These are phyloP conservation scores for Etheostoma perlongum DNA, from an alignment of 2,797 vertebrate genomes.

Conservation along the genomic window DNA sequence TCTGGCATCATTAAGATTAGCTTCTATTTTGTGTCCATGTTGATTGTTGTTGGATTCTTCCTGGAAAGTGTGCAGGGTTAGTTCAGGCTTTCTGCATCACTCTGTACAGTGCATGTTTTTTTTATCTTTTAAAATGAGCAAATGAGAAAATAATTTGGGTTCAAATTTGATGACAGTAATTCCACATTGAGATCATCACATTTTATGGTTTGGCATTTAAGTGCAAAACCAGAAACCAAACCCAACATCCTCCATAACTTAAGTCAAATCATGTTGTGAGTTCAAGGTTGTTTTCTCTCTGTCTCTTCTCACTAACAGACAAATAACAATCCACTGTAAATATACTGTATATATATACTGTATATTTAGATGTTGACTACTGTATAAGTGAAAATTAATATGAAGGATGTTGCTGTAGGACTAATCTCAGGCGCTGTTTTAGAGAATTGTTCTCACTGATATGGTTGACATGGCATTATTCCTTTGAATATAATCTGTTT, in stretches of 20 bases:
- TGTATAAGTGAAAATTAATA: background rate
- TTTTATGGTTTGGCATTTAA: constrained; percentile 34
- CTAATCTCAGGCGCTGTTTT: background rate
- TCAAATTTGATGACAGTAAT: constrained; percentile 34
- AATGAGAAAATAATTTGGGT: constrained; percentile 4
- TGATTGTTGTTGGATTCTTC: constrained; percentile 1
- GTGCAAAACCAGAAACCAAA: constrained; percentile 27
- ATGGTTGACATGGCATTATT: background rate
- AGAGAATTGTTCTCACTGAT: background rate
- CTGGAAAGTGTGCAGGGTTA: background rate
- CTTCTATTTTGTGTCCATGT: background rate
- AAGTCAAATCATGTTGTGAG: constrained; percentile 3
- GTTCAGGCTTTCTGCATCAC: constrained; percentile 1
- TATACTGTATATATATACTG: background rate
- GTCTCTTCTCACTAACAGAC: background rate
- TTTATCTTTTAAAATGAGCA: background rate
- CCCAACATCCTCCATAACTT: constrained; percentile 13
- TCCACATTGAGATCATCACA: constrained; percentile 34
- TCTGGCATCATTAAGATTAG: background rate
- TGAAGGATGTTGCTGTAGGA: background rate
- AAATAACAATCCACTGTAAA: constrained; percentile 1
- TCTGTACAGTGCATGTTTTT: constrained; percentile 4
- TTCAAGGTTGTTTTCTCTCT: background rate
- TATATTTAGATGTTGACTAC: background rate
- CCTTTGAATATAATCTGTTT: background rate